Percentiles rank a stretch among this genome's conserved stretches.
Evolutionary conservation across 92 coral and sea anemone species (phyloP).

Genomic region (Actinernus sp.): DNA sequence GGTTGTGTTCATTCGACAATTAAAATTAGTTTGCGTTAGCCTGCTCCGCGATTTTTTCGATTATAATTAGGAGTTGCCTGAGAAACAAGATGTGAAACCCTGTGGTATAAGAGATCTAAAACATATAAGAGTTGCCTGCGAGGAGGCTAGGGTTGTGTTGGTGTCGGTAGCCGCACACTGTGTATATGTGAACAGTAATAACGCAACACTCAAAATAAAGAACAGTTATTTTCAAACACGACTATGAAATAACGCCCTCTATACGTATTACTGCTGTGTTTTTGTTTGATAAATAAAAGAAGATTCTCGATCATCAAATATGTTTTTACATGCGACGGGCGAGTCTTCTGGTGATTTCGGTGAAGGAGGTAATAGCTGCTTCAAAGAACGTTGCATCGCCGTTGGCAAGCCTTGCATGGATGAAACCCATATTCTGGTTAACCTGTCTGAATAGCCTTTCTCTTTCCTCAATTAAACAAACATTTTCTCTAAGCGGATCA

Average conservation of each 20-base stretch:
- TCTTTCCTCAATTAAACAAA: conserved; percentile 17
- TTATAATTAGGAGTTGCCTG: too few relatives aligned
- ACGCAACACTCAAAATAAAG: too few relatives aligned
- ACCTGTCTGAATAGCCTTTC: conserved; percentile 28
- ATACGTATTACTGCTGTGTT: neutral
- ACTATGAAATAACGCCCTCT: neutral
- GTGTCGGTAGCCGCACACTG: too few relatives aligned
- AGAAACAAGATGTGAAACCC: too few relatives aligned
- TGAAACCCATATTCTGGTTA: conserved; percentile 12
- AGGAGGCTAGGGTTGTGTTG: too few relatives aligned
- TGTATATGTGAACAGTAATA: too few relatives aligned
- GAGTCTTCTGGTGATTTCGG: conserved; percentile 29
- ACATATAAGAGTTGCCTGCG: too few relatives aligned
- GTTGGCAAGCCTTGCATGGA: conserved; percentile 26
- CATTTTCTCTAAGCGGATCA: conserved; percentile 28
- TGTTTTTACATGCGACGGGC: neutral
- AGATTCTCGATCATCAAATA: too few relatives aligned
- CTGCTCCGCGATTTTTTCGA: too few relatives aligned
- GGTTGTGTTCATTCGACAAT: too few relatives aligned
- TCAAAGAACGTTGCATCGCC: conserved; percentile 42
- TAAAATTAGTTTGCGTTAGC: too few relatives aligned
- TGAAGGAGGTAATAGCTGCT: conserved; percentile 50
- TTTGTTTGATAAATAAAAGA: neutral
- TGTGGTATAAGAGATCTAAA: too few relatives aligned
- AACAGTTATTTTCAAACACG: neutral